phyloP scores from a whole-genome alignment of 2,888 invertebrate species.

The Callinectes sapidus region DNA sequence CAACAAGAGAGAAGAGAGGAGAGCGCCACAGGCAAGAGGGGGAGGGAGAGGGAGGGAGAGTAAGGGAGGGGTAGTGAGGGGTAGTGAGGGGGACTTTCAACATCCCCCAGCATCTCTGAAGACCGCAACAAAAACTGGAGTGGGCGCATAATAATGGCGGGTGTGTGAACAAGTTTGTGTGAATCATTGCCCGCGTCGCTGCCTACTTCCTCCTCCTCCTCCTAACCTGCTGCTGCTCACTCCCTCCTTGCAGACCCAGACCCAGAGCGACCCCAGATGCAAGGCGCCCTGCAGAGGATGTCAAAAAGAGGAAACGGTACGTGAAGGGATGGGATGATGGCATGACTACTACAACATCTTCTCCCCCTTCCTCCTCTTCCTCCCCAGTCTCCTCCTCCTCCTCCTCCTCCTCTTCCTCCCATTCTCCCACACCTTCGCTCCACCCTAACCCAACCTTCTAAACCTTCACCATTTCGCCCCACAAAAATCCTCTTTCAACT shows the following conservation, averaged over 20 bases:
- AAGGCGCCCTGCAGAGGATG: neutral
- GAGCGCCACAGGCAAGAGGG: neutral
- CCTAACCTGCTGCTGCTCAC: no score
- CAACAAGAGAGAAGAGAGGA: neutral
- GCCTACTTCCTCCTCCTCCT: neutral
- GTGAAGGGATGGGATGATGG: neutral
- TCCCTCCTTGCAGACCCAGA: neutral
- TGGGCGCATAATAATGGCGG: neutral
- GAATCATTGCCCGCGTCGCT: neutral
- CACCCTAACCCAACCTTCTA: no score
- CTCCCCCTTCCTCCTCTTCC: no score
- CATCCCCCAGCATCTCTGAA: neutral
- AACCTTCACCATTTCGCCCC: no score
- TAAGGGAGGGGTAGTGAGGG: neutral
- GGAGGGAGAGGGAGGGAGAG: neutral
- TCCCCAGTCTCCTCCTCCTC: no score
- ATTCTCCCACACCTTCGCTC: no score
- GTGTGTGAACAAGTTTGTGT: neutral
- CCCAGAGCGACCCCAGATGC: neutral
- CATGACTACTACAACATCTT: no score
- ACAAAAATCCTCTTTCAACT: no score
- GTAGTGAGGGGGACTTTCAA: neutral
- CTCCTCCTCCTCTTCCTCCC: no score
- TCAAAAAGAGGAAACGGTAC: neutral
- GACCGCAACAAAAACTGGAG: neutral